These are phyloP conservation scores for Acronicta aceris DNA, from an alignment of 2,888 invertebrate genomes.

Conservation along the genomic window DNA sequence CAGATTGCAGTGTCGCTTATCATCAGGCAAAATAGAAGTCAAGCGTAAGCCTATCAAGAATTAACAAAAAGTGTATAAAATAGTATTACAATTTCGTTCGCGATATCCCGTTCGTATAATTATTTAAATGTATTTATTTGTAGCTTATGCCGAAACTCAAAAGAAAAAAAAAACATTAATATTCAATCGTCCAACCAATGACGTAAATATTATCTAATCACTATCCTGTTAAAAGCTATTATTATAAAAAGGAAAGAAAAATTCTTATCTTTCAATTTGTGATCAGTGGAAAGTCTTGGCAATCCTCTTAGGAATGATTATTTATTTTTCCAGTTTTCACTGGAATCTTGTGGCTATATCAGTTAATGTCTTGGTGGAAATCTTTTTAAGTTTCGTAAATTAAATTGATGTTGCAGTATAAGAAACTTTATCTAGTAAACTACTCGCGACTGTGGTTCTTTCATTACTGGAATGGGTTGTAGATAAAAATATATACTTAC, in stretches of 20 bases:
- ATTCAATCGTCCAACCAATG: neutral
- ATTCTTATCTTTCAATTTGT: neutral
- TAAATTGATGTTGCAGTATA: constrained; percentile 25
- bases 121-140: too few relatives aligned
- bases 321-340: constrained; percentile 11
- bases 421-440: constrained; percentile 6
- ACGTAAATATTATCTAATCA: neutral
- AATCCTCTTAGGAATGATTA: neutral
- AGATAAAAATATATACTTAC: neutral
- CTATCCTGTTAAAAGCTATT: neutral
- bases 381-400: constrained; percentile 41
- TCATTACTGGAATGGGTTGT: neutral
- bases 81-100: too few relatives aligned
- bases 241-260: neutral
- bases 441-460: neutral
- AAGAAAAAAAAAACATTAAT: neutral
- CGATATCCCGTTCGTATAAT: too few relatives aligned
- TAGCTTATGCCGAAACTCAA: too few relatives aligned
- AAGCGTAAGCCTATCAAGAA: too few relatives aligned
- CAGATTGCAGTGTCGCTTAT: too few relatives aligned
- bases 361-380: constrained; percentile 9
- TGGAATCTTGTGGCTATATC: constrained; percentile 9
- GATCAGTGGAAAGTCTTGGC: neutral
- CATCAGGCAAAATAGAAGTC: too few relatives aligned
- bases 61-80: too few relatives aligned